Conservation (phyloP, 2,888 invertebrate genomes). For the Acleris sparsana region DNA sequence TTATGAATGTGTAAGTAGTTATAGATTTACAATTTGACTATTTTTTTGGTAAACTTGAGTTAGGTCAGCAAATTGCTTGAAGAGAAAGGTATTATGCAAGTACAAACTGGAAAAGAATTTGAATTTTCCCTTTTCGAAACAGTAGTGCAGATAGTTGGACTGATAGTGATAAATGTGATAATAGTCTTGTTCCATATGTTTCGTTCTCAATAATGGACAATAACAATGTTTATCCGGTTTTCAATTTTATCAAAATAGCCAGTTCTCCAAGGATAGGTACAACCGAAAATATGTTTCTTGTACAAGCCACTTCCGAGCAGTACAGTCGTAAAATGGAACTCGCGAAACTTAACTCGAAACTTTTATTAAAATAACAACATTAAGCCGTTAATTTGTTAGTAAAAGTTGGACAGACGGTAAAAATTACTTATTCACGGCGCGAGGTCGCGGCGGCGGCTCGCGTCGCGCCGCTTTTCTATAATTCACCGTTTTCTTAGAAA, state of each 20-base stretch:
- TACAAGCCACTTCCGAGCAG: constrained; percentile 67
- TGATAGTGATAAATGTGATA: too few relatives aligned
- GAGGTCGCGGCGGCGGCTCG: constrained; percentile 57
- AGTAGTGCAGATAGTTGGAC: too few relatives aligned
- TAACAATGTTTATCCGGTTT: too few relatives aligned
- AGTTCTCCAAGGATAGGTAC: too few relatives aligned
- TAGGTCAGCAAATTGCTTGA: too few relatives aligned
- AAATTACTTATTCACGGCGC: constrained; percentile 79
- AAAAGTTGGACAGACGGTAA: constrained; percentile 79
- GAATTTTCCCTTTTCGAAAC: too few relatives aligned
- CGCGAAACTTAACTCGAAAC: constrained; percentile 68
- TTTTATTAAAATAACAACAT: constrained; percentile 82
- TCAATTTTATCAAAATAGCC: too few relatives aligned
- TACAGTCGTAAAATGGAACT: constrained; percentile 72
- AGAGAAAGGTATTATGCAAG: too few relatives aligned
- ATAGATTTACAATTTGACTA: not conserved
- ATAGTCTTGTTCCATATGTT: too few relatives aligned
- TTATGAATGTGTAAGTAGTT: not conserved
- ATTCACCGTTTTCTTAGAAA: constrained; percentile 59
- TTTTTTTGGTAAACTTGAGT: too few relatives aligned
- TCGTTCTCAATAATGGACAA: too few relatives aligned
- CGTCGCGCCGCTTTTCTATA: constrained; percentile 71
- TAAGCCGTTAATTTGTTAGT: constrained; percentile 81
- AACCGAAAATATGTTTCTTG: constrained; percentile 33
- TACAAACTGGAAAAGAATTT: too few relatives aligned